A percentile compares a stretch with the other conserved stretches of the same genome.
phyloP scores from a whole-genome alignment of 2,797 vertebrate genomes.

The Schizothorax lantsangensis region DNA sequence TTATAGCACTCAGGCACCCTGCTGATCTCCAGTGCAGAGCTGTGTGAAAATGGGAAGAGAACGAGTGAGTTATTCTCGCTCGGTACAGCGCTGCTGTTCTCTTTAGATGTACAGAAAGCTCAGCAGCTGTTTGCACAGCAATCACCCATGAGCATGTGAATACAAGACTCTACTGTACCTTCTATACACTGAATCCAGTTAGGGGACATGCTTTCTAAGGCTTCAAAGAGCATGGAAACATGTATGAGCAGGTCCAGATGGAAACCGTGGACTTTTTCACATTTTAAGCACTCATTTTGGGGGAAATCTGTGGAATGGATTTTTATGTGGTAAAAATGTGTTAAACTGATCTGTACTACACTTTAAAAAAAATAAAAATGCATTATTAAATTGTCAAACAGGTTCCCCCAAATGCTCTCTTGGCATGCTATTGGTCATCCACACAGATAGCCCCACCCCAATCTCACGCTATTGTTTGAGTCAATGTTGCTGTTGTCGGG shows the following conservation, averaged over 20 bases:
- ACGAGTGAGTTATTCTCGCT: constrained; percentile 10
- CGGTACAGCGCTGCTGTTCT: not conserved
- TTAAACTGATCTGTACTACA: not conserved
- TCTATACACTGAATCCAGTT: constrained; percentile 25
- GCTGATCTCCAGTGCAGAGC: constrained; percentile 58
- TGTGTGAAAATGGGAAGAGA: constrained; percentile 33
- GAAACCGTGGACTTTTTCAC: not conserved
- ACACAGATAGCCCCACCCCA: not conserved
- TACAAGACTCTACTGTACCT: constrained; percentile 8
- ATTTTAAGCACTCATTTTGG: no score
- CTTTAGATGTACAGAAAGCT: constrained; percentile 30
- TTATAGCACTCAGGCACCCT: constrained; percentile 50
- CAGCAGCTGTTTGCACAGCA: constrained; percentile 32
- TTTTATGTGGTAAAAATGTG: not conserved
- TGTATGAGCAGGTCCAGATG: not conserved
- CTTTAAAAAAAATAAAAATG: not conserved
- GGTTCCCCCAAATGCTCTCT: not conserved
- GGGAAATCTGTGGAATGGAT: not conserved
- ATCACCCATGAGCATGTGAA: constrained; percentile 9
- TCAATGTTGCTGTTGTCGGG: not conserved
- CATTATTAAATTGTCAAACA: not conserved
- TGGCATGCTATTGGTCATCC: not conserved
- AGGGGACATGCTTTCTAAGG: not conserved
- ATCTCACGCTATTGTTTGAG: not conserved
- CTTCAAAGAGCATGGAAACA: constrained; percentile 4